These are phyloP conservation scores for Oryctolagus cuniculus DNA, from an alignment of 2,113 vertebrate species.

Conservation along the genomic window DNA sequence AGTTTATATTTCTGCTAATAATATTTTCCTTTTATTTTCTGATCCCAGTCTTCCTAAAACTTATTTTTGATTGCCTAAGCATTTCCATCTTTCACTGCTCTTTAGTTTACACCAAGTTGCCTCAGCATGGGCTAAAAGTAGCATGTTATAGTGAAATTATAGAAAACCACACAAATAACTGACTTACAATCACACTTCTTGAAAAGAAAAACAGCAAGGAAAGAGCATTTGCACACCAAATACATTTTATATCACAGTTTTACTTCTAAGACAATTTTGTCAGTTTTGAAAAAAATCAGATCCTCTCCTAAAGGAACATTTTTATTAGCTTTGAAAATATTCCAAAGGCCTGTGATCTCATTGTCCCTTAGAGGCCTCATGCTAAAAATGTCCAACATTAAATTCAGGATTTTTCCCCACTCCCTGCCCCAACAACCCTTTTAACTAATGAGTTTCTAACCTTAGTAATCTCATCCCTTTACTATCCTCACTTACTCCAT, in stretches of 20 bases:
- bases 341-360: slow-evolving; percentile 5
- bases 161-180: background rate
- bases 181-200: background rate
- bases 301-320: background rate
- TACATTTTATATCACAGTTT: background rate
- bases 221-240: background rate
- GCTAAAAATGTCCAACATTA: slow-evolving; percentile 32
- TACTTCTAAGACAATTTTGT: background rate
- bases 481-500: background rate
- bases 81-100: background rate
- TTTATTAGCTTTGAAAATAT: slow-evolving; percentile 50
- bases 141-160: background rate
- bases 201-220: background rate
- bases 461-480: background rate
- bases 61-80: slow-evolving; percentile 11
- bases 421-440: background rate
- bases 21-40: background rate
- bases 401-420: background rate
- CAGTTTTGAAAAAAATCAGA: slow-evolving; percentile 4
- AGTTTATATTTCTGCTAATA: background rate
- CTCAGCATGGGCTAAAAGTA: background rate
- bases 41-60: background rate
- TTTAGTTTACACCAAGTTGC: background rate
- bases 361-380: background rate
- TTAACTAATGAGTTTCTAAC: slow-evolving; percentile 6